Conservation (phyloP, 1,140 invertebrate species). For the Neodiprion pinetum region DNA sequence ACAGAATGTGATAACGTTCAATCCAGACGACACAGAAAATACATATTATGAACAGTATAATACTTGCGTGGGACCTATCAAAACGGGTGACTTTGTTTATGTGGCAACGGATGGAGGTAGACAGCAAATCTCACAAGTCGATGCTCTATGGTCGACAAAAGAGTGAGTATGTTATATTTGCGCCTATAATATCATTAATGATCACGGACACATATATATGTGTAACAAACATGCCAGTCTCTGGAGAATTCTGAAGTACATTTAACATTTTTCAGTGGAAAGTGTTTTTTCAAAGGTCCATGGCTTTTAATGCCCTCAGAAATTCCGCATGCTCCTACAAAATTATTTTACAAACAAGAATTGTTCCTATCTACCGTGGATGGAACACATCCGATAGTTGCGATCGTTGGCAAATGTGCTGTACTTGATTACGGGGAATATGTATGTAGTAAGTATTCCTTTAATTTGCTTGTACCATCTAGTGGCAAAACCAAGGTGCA, state of each 20-base stretch:
- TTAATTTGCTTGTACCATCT: not conserved
- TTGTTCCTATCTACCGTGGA: slow-evolving; percentile 91
- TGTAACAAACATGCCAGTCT: slow-evolving; percentile 18
- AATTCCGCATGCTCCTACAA: slow-evolving; percentile 75
- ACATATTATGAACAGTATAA: slow-evolving; percentile 94
- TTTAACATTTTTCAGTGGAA: slow-evolving; percentile 70
- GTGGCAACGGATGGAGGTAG: slow-evolving; percentile 86
- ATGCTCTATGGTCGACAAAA: slow-evolving; percentile 91
- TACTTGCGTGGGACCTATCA: slow-evolving; percentile 80
- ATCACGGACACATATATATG: slow-evolving; percentile 19
- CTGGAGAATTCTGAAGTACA: slow-evolving; percentile 21
- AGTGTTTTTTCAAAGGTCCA: slow-evolving; percentile 91
- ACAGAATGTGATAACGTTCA: slow-evolving; percentile 77
- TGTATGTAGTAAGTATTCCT: slow-evolving; percentile 75
- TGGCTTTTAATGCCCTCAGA: slow-evolving; percentile 91
- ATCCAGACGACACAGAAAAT: slow-evolving; percentile 74
- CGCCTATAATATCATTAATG: slow-evolving; percentile 9
- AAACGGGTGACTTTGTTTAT: slow-evolving; percentile 94
- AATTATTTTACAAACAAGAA: slow-evolving; percentile 95
- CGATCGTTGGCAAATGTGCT: slow-evolving; percentile 89
- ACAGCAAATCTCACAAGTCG: slow-evolving; percentile 91
- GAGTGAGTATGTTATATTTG: slow-evolving; percentile 66
- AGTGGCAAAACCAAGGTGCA: no score
- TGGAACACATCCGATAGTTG: slow-evolving; percentile 88
- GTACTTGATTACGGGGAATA: slow-evolving; percentile 93